Percentiles rank a stretch among this genome's conserved stretches.
These are phyloP conservation scores for Cranoglanis bouderius DNA, from an alignment of 2,113 vertebrate species.

Conservation along the genomic window DNA sequence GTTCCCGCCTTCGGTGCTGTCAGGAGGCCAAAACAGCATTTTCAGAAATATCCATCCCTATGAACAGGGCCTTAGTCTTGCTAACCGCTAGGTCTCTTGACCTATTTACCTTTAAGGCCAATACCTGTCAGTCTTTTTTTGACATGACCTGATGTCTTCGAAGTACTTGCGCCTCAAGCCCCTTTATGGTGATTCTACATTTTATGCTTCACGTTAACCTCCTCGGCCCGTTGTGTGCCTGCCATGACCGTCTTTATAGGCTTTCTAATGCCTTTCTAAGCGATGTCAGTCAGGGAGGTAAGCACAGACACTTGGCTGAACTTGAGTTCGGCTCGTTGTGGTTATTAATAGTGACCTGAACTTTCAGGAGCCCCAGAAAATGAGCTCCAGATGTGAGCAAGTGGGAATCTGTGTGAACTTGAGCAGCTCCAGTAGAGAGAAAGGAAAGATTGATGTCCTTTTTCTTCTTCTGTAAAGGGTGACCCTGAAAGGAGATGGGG, in stretches of 20 bases:
- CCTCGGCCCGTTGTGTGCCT: background rate
- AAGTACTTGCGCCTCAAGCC: background rate
- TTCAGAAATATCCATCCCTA: background rate
- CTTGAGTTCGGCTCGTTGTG: slow-evolving; percentile 69
- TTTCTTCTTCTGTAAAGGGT: slow-evolving; percentile 35
- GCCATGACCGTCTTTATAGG: background rate
- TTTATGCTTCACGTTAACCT: background rate
- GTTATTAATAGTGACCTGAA: slow-evolving; percentile 81
- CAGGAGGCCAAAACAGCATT: background rate
- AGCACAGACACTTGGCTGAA: slow-evolving; percentile 77
- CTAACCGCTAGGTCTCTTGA: background rate
- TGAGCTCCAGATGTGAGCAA: slow-evolving; percentile 78
- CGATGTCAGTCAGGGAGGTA: slow-evolving; percentile 37
- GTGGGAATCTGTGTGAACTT: slow-evolving; percentile 66
- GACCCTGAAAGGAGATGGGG: slow-evolving; percentile 33
- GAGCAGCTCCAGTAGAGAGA: slow-evolving; percentile 58
- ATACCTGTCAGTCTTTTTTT: background rate
- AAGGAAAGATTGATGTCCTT: slow-evolving; percentile 62
- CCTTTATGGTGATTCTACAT: background rate
- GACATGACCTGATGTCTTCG: background rate
- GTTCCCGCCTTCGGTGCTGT: no score
- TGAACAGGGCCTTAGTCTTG: background rate
- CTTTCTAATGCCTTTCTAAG: slow-evolving; percentile 15
- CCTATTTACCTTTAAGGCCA: background rate
- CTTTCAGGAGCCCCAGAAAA: slow-evolving; percentile 77